Conservation (phyloP, 2,797 vertebrate genomes). For the Halcyon leucocephala region DNA sequence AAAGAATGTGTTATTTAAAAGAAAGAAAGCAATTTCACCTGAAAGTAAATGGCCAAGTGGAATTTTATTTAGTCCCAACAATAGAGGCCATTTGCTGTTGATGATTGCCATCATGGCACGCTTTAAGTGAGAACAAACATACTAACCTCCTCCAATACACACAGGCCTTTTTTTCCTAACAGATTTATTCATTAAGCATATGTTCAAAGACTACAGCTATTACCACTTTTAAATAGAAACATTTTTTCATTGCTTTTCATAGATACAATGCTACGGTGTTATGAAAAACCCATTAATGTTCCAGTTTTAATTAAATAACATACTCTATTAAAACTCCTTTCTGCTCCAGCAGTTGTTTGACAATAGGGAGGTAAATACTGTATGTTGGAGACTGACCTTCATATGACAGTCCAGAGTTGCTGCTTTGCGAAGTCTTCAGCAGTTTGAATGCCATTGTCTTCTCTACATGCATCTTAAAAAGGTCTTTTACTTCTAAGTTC, state of each 20-base stretch:
- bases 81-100: constrained; percentile 35
- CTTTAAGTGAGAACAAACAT: constrained; percentile 67
- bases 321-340: constrained; percentile 30
- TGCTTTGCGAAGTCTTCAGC: not conserved
- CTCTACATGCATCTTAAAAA: not conserved
- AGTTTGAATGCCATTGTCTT: not conserved
- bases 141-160: constrained; percentile 37
- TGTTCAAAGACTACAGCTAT: constrained; percentile 67
- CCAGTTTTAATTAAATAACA: constrained; percentile 66
- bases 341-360: constrained; percentile 2
- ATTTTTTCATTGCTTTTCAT: constrained; percentile 67
- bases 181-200: constrained; percentile 69
- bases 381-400: constrained; percentile 10
- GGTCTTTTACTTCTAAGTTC: not conserved
- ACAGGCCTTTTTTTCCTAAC: constrained; percentile 38
- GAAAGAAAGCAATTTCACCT: constrained; percentile 19
- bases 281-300: constrained; percentile 41
- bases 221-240: constrained; percentile 63
- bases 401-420: not conserved
- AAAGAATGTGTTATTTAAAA: not conserved
- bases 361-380: constrained; percentile 18
- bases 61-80: constrained; percentile 14
- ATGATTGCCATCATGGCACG: constrained; percentile 3
- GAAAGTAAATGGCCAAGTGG: constrained; percentile 8
- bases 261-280: constrained; percentile 41